phyloP scores from a whole-genome alignment of 2,888 invertebrate genomes.

The Gari tellinella region DNA sequence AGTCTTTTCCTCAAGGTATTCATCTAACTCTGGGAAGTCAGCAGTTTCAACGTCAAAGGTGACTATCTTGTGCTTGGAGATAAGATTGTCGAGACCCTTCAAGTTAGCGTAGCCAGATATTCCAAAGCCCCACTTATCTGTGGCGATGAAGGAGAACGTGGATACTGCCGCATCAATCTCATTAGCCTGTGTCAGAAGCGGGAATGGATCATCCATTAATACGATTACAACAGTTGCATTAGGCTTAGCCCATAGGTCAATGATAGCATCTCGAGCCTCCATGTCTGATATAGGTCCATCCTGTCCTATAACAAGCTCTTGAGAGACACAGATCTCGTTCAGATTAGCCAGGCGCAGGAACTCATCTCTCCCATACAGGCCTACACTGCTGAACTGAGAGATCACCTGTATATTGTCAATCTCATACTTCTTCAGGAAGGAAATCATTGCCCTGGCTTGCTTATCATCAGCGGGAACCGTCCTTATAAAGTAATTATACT shows the following conservation, averaged over 20 bases:
- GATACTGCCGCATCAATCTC: constrained; percentile 37
- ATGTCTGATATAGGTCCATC: constrained; percentile 52
- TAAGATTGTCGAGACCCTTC: constrained; percentile 51
- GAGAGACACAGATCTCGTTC: constrained; percentile 78
- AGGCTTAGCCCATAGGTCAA: constrained; percentile 52
- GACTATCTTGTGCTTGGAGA: constrained; percentile 54
- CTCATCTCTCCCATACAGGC: constrained; percentile 72
- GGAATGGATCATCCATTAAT: constrained; percentile 73
- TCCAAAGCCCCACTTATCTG: constrained; percentile 78
- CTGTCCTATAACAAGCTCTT: constrained; percentile 70
- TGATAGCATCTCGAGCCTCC: constrained; percentile 63
- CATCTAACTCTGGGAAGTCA: constrained; percentile 77
- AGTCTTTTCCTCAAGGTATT: constrained; percentile 76
- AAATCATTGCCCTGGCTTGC: constrained; percentile 81
- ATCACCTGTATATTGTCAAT: constrained; percentile 84
- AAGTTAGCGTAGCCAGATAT: constrained; percentile 67
- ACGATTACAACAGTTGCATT: constrained; percentile 73
- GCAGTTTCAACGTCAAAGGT: constrained; percentile 81
- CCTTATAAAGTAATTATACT: constrained; percentile 78
- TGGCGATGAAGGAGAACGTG: constrained; percentile 75
- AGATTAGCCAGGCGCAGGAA: constrained; percentile 76
- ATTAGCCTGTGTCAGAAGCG: constrained; percentile 71
- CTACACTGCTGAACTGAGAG: constrained; percentile 74
- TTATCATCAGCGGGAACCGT: constrained; percentile 82
- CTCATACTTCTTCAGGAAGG: constrained; percentile 83